A percentile compares a stretch with the other conserved stretches of the same genome.
phyloP scores from a whole-genome alignment of 1,140 invertebrate genomes.

The Pentalonia nigronervosa region DNA sequence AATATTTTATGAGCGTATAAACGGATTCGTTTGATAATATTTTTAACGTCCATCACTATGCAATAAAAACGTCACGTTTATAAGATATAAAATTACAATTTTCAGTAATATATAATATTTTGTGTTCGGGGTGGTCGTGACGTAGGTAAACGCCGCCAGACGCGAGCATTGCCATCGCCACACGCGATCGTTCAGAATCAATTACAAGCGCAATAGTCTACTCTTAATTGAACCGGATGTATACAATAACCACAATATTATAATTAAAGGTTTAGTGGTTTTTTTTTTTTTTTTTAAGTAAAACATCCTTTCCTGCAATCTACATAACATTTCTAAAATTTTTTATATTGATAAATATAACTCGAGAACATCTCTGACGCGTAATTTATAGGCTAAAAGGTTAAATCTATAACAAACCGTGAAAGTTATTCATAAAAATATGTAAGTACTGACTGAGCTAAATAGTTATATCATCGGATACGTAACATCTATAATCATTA shows the following conservation, averaged over 20 bases:
- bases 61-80: neutral
- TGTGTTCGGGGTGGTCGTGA: neutral
- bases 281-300: neutral
- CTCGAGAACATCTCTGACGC: neutral
- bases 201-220: conserved; percentile 9
- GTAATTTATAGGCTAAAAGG: neutral
- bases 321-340: neutral
- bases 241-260: conserved; percentile 23
- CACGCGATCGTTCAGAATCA: conserved; percentile 44
- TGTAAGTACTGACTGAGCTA: neutral
- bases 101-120: conserved; percentile 1
- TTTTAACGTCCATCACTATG: neutral
- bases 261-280: neutral
- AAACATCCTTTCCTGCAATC: conserved; percentile 4
- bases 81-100: conserved; percentile 15
- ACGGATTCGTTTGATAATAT: neutral
- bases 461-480: neutral
- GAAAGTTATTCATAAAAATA: neutral
- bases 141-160: neutral
- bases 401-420: neutral
- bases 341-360: neutral
- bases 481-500: neutral
- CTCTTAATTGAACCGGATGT: conserved; percentile 33
- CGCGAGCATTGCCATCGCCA: neutral
- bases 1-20: neutral